Evolutionary conservation across 2,888 invertebrate genomes (phyloP).

Genomic region (Apamea monoglypha): DNA sequence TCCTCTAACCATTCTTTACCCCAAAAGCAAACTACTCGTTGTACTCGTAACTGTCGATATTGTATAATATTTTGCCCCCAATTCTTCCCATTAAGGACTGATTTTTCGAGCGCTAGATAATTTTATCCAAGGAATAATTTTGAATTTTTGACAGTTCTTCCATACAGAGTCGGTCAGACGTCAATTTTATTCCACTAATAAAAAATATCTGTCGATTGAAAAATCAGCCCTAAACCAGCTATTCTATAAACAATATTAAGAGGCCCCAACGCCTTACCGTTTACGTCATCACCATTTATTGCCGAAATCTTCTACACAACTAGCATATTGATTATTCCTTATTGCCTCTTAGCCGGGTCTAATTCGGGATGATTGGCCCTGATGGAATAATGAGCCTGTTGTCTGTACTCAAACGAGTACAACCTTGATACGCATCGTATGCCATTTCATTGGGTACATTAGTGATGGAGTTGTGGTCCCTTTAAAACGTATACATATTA

Average conservation of each 20-base stretch:
- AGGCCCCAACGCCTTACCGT: not conserved
- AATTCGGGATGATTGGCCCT: constrained; percentile 68
- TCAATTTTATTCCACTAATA: too few relatives aligned
- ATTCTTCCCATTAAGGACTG: too few relatives aligned
- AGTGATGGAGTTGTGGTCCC: not conserved
- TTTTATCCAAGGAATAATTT: too few relatives aligned
- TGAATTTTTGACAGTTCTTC: too few relatives aligned
- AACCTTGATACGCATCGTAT: constrained; percentile 36
- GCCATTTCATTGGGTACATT: constrained; percentile 10
- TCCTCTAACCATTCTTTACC: too few relatives aligned
- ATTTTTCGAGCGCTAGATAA: too few relatives aligned
- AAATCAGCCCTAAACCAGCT: not conserved
- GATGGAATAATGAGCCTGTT: constrained; percentile 69
- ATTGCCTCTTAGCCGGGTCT: constrained; percentile 58
- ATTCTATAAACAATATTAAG: not conserved
- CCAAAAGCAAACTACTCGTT: too few relatives aligned
- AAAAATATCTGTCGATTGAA: too few relatives aligned
- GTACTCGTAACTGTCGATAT: too few relatives aligned
- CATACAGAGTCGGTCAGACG: too few relatives aligned
- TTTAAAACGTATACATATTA: not conserved
- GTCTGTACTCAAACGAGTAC: constrained; percentile 41
- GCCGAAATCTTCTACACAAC: constrained; percentile 29
- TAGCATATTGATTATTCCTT: constrained; percentile 52
- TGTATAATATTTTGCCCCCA: too few relatives aligned
- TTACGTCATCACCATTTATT: constrained; percentile 25